Percentiles rank a stretch among this genome's conserved stretches.
Conservation (phyloP, 1,140 invertebrate species). For the Trichogramma pretiosum region DNA sequence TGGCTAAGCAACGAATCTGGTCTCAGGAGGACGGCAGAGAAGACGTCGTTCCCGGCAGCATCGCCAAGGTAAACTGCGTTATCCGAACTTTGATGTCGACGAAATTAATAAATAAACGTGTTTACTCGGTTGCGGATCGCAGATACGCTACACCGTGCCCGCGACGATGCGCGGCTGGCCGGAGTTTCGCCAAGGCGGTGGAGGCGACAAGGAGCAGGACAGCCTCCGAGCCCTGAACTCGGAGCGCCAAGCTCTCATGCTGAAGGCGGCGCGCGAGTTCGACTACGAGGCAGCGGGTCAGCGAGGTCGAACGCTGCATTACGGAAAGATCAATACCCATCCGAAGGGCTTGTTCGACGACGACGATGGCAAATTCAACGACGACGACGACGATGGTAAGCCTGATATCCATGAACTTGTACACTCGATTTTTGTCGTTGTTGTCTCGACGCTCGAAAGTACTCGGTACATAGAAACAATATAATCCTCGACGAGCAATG, state of each 20-base stretch:
- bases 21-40: constrained; percentile 10
- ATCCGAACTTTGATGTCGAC: too few relatives aligned
- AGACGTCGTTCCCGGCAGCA: too few relatives aligned
- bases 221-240: constrained; percentile 23
- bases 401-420: too few relatives aligned
- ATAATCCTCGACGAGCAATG: too few relatives aligned
- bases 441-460: too few relatives aligned
- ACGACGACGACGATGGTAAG: constrained; percentile 17
- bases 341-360: constrained; percentile 14
- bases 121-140: neutral
- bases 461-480: too few relatives aligned
- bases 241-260: constrained; percentile 20
- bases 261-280: constrained; percentile 24
- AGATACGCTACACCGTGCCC: constrained; percentile 19
- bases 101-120: neutral
- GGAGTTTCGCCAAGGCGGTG: too few relatives aligned
- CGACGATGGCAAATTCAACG: constrained; percentile 18
- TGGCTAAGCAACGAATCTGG: too few relatives aligned
- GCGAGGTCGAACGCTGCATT: constrained; percentile 28
- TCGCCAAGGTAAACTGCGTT: constrained; percentile 1
- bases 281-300: too few relatives aligned
- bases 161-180: constrained; percentile 17
- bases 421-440: too few relatives aligned
- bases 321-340: constrained; percentile 33
- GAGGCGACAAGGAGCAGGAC: constrained; percentile 23